Conservation (phyloP, 1,140 invertebrate species). For the Drosophila biarmipes region DNA sequence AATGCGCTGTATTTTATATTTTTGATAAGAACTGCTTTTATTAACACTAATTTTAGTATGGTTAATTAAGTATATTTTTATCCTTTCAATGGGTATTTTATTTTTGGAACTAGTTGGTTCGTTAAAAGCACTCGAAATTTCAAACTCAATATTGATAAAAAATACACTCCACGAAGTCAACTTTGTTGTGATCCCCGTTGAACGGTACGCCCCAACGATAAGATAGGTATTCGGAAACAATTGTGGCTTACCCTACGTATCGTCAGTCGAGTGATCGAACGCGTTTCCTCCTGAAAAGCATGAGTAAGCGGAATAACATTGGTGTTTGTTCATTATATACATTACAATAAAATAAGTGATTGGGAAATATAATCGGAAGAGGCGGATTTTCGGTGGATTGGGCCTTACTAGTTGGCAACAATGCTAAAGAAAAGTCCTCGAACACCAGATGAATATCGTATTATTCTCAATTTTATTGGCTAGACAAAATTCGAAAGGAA, state of each 20-base stretch:
- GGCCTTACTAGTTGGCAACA: background rate
- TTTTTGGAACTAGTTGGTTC: background rate
- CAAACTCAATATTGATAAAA: background rate
- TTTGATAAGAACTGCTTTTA: too few relatives aligned
- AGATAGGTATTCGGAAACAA: slow-evolving; percentile 23
- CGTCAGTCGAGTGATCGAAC: background rate
- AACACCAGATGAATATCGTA: too few relatives aligned
- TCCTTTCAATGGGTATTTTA: too few relatives aligned
- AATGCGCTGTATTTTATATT: too few relatives aligned
- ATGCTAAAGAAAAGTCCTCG: too few relatives aligned
- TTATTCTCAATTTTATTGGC: background rate
- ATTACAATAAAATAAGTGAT: too few relatives aligned
- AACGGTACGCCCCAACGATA: background rate
- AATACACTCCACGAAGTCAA: background rate
- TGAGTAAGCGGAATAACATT: slow-evolving; percentile 4
- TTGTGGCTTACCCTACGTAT: slow-evolving; percentile 2
- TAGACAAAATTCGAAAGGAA: background rate
- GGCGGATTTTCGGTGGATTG: background rate
- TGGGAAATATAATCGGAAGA: background rate
- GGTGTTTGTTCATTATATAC: background rate
- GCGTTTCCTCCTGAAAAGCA: slow-evolving; percentile 7
- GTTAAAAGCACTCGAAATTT: background rate
- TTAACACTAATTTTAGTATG: too few relatives aligned
- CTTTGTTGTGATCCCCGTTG: background rate
- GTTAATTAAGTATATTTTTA: too few relatives aligned